Evolutionary conservation across 2,113 vertebrate genomes (phyloP), one percentile per base, ranked within the genome.

Genomic region (Mesoclemmys tuberculata): DNA sequence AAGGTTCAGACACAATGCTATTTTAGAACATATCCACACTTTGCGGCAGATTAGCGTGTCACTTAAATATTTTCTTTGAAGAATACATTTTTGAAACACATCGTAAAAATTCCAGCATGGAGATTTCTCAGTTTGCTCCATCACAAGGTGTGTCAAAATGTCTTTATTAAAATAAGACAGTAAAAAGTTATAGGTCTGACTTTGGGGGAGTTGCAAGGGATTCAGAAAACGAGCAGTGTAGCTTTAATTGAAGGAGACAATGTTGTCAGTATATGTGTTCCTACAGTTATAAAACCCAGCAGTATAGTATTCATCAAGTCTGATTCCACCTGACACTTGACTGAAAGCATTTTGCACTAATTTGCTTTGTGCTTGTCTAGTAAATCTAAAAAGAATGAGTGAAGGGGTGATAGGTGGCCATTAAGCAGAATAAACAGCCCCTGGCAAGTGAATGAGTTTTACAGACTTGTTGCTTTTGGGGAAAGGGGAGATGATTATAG

Each of bases 381-480:
- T 97, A 97, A 97, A 97, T 97, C 98, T 97, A 94, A 94, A 98
- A 97, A 97, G 97, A 97, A 97, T 97, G 97, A 97, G 93, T 96
- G 93, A 98, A 96, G 93, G 94, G 97, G 93, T 96, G 96, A 98
- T 97, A 98, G 97, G 96, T 98, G 96, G 97, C 97, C 97, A 96
- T 98, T 98, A 98, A 97, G 97, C 97, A 98, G 98, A 97, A 97
- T 97, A 98, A 98, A 98, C 97, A 98, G 97, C 98, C 95, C 88
- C 94, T 96, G 95, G 97, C 94, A 95, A 92, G 83, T 93, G 89
- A 97, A 96, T 93, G 95, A 95, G 85, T 96, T 97, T 97, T 82
- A 97, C 92, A 96, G 92, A 98, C 95, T 96, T 97, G 94, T 97
- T 96, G 95, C 94, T 97, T 96, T 98, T 94, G 78, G 91, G 71